Evolutionary conservation across 2,888 invertebrate species (phyloP).

Genomic region (Drosophila aldrichi): DNA sequence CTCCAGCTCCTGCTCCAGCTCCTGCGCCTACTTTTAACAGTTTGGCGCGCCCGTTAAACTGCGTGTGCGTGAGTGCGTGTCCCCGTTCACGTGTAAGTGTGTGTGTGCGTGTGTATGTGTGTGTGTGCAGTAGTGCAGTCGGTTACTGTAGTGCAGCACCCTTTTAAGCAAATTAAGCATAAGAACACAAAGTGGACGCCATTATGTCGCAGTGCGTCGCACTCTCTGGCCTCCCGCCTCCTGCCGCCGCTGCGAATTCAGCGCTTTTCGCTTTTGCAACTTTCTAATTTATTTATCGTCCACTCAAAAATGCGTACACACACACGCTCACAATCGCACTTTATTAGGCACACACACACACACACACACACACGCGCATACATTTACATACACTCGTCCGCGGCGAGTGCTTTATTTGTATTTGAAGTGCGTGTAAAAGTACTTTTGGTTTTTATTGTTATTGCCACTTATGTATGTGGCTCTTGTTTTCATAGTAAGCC

Average conservation of each 20-base stretch:
- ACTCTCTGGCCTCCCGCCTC: background rate
- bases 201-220: constrained; percentile 80
- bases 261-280: constrained; percentile 67
- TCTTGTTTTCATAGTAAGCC: constrained; percentile 26
- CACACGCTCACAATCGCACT: constrained; percentile 39
- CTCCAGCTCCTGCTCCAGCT: background rate
- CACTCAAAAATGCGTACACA: constrained; percentile 61
- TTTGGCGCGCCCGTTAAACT: constrained; percentile 45
- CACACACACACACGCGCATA: constrained; percentile 8
- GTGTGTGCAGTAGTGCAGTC: constrained; percentile 42
- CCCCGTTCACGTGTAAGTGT: background rate
- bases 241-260: constrained; percentile 23
- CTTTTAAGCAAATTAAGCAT: constrained; percentile 84
- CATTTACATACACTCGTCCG: constrained; percentile 11
- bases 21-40: constrained; percentile 52
- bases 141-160: constrained; percentile 47
- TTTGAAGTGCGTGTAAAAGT: constrained; percentile 75
- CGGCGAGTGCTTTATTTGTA: constrained; percentile 57
- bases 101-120: constrained; percentile 4
- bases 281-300: constrained; percentile 78
- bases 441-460: constrained; percentile 63
- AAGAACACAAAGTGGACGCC: constrained; percentile 83
- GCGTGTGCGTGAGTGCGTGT: constrained; percentile 14
- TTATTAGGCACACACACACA: constrained; percentile 14
- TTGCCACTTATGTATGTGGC: constrained; percentile 52